Evolutionary conservation across 1,140 invertebrate species (phyloP).

Genomic region (Aradophagus sp.): DNA sequence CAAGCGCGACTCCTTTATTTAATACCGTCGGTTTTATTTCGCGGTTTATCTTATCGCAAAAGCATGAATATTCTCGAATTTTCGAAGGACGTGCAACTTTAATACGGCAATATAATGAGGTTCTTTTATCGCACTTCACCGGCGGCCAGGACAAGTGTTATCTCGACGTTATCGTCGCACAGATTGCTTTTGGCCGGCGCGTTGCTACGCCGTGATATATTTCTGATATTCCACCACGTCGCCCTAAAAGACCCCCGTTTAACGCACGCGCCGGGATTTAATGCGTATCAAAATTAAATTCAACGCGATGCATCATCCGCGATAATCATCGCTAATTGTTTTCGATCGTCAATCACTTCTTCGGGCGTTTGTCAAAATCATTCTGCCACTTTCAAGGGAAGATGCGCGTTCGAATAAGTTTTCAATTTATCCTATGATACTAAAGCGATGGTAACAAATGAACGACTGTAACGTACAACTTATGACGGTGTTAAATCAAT

Average conservation of each 20-base stretch:
- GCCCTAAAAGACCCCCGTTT: conserved; percentile 31
- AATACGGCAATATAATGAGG: conserved; percentile 55
- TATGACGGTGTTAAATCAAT: too few relatives aligned
- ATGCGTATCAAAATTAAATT: conserved; percentile 38
- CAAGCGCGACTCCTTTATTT: conserved; percentile 38
- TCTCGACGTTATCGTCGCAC: conserved; percentile 63
- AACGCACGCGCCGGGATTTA: conserved; percentile 5
- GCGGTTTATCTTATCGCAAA: conserved; percentile 54
- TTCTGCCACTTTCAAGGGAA: too few relatives aligned
- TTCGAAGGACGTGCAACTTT: conserved; percentile 58
- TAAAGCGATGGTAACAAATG: too few relatives aligned
- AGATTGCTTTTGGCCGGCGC: conserved; percentile 63
- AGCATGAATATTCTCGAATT: conserved; percentile 58
- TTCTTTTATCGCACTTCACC: conserved; percentile 57
- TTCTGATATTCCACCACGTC: conserved; percentile 46
- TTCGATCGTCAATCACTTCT: conserved; percentile 13
- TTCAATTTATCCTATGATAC: too few relatives aligned
- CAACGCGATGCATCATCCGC: conserved; percentile 13
- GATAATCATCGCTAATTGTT: conserved; percentile 8
- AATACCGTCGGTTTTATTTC: conserved; percentile 49
- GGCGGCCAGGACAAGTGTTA: conserved; percentile 59
- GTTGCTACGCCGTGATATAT: conserved; percentile 50
- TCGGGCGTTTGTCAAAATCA: background rate
- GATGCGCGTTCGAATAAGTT: too few relatives aligned
- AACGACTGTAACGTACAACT: too few relatives aligned